Percentiles rank a stretch among this genome's conserved stretches.
phyloP scores from a whole-genome alignment of 2,888 invertebrate genomes.

The Oscheius sp. region DNA sequence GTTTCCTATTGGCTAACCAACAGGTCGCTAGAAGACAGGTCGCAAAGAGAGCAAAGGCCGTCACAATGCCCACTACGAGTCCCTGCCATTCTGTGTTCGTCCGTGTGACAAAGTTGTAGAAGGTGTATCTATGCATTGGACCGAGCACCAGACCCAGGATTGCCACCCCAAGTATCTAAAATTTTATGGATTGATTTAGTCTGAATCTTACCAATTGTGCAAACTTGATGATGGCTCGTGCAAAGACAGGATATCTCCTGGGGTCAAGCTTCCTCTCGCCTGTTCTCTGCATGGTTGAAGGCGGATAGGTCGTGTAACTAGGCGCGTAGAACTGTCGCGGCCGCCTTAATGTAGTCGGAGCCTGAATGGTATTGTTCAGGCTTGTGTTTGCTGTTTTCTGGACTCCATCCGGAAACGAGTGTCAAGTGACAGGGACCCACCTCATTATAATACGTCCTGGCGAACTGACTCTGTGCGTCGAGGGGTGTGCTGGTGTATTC shows the following conservation, averaged over 20 bases:
- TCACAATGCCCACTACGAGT: slow-evolving; percentile 56
- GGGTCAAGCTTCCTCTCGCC: slow-evolving; percentile 28
- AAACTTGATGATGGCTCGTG: slow-evolving; percentile 54
- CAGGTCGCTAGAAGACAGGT: slow-evolving; percentile 57
- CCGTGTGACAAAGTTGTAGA: slow-evolving; percentile 65
- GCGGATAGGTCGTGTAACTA: slow-evolving; percentile 68
- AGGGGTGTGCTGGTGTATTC: slow-evolving; percentile 22
- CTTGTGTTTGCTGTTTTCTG: not conserved
- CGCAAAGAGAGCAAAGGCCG: slow-evolving; percentile 56
- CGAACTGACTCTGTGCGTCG: slow-evolving; percentile 23
- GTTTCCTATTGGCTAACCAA: slow-evolving; percentile 54
- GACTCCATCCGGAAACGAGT: not conserved
- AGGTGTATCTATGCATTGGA: slow-evolving; percentile 60
- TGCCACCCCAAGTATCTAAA: slow-evolving; percentile 64
- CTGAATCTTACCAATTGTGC: slow-evolving; percentile 58
- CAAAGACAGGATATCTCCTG: slow-evolving; percentile 52
- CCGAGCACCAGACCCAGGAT: slow-evolving; percentile 66
- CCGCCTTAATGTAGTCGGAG: slow-evolving; percentile 47
- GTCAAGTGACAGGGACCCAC: slow-evolving; percentile 1
- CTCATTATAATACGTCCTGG: slow-evolving; percentile 21
- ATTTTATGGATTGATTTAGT: not conserved
- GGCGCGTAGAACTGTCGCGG: slow-evolving; percentile 64
- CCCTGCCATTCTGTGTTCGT: slow-evolving; percentile 60
- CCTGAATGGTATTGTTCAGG: slow-evolving; percentile 35
- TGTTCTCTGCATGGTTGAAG: slow-evolving; percentile 61